phyloP scores from a whole-genome alignment of 1,140 invertebrate genomes.

The Drosophila kanapiae region DNA sequence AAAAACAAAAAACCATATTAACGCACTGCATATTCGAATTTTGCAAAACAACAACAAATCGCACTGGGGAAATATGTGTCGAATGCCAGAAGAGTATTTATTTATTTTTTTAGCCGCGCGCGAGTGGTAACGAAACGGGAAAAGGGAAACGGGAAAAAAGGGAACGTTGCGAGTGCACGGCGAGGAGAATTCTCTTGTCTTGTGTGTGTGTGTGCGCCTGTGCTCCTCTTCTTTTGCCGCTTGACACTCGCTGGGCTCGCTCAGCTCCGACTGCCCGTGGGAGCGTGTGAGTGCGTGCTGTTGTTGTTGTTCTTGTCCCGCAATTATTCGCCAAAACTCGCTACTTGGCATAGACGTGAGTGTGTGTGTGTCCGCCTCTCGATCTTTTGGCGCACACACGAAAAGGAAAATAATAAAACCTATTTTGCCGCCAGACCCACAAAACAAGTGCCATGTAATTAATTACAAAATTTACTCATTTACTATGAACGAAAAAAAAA shows the following conservation, averaged over 20 bases:
- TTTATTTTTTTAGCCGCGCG: conserved; percentile 56
- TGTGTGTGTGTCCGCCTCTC: conserved; percentile 41
- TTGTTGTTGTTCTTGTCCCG: conserved; percentile 33
- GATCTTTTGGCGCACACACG: conserved; percentile 28
- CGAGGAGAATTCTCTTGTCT: conserved; percentile 31
- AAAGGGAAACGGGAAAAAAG: conserved; percentile 28
- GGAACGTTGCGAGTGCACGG: conserved; percentile 9
- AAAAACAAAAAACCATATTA: conserved; percentile 23
- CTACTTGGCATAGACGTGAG: conserved; percentile 18
- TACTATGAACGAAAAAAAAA: neutral
- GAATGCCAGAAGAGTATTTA: conserved; percentile 38
- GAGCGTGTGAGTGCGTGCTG: conserved; percentile 6
- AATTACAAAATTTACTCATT: neutral
- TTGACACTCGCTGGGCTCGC: conserved; percentile 28
- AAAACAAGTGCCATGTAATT: conserved; percentile 28
- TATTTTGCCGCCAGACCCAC: conserved; percentile 45
- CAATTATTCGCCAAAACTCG: conserved; percentile 46
- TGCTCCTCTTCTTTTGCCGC: conserved; percentile 31
- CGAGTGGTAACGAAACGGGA: conserved; percentile 18
- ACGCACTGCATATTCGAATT: conserved; percentile 23
- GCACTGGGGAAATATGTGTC: conserved; percentile 9
- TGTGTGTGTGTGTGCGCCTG: neutral
- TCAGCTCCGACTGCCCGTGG: conserved; percentile 3
- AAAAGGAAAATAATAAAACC: conserved; percentile 45
- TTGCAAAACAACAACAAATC: conserved; percentile 13